phyloP scores from a whole-genome alignment of 2,113 vertebrate genomes.

The Archocentrus centrarchus region DNA sequence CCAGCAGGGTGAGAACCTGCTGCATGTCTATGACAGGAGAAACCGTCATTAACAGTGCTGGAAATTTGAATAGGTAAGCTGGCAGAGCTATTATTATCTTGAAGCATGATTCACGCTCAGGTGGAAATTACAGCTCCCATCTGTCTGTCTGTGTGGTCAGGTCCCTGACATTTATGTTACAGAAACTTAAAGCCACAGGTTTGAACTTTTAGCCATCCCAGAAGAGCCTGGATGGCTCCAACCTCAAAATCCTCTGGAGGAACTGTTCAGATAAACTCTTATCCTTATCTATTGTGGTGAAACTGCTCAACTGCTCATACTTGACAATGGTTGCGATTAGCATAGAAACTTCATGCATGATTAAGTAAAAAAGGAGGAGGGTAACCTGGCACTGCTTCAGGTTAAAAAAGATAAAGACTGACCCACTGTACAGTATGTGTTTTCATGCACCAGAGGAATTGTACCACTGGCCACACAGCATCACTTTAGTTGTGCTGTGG shows the following conservation, averaged over 20 bases:
- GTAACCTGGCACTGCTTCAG: neutral
- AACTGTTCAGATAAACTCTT: neutral
- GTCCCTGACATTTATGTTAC: neutral
- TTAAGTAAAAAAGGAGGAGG: slow-evolving; percentile 35
- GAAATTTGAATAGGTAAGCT: neutral
- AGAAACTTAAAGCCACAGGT: neutral
- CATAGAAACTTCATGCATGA: slow-evolving; percentile 22
- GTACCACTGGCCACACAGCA: neutral
- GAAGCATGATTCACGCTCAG: slow-evolving; percentile 30
- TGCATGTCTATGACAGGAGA: neutral
- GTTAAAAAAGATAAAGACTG: slow-evolving; percentile 22
- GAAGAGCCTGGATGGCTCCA: neutral
- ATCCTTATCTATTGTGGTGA: neutral
- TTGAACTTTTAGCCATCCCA: neutral
- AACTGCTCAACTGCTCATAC: slow-evolving; percentile 3
- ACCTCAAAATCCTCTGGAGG: neutral
- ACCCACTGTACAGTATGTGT: neutral
- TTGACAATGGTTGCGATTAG: slow-evolving; percentile 33
- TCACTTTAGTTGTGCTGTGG: neutral
- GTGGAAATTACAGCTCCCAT: slow-evolving; percentile 37
- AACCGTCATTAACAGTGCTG: neutral
- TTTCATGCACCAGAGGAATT: slow-evolving; percentile 18
- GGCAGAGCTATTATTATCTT: slow-evolving; percentile 44
- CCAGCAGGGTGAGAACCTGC: neutral
- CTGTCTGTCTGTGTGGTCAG: slow-evolving; percentile 19